Conservation (phyloP, 2,113 vertebrate genomes). For the Tragelaphus scriptus region DNA sequence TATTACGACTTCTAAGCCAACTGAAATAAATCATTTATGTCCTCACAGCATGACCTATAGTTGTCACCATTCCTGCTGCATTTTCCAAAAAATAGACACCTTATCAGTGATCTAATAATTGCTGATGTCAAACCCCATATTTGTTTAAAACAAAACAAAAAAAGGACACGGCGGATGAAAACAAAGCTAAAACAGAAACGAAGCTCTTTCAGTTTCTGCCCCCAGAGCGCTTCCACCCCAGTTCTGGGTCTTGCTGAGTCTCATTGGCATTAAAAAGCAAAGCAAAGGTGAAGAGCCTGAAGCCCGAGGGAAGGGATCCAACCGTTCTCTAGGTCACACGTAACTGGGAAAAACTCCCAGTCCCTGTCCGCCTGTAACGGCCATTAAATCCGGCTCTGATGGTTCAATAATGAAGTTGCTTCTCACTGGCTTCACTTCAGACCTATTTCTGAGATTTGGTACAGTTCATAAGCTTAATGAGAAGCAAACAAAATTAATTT, state of each 20-base stretch:
- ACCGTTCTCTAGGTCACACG: background rate
- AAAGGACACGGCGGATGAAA: background rate
- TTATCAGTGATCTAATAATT: background rate
- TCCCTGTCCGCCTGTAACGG: background rate
- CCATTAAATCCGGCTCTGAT: background rate
- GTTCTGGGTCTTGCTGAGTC: background rate
- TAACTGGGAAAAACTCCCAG: background rate
- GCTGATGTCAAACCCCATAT: background rate
- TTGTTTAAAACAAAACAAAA: background rate
- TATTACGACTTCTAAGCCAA: background rate
- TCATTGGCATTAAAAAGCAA: background rate
- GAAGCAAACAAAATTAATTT: constrained; percentile 18
- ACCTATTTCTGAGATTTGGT: background rate
- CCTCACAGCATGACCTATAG: background rate
- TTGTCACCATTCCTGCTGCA: background rate
- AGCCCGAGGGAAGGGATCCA: background rate
- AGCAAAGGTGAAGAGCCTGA: background rate
- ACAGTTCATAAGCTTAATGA: background rate
- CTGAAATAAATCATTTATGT: background rate
- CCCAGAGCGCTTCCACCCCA: background rate
- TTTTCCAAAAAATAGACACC: background rate
- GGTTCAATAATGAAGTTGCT: background rate
- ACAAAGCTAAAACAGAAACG: background rate
- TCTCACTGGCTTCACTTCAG: background rate
- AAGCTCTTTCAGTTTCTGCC: background rate